Evolutionary conservation across 2,113 vertebrate species (phyloP).

Genomic region (Balaeniceps rex): DNA sequence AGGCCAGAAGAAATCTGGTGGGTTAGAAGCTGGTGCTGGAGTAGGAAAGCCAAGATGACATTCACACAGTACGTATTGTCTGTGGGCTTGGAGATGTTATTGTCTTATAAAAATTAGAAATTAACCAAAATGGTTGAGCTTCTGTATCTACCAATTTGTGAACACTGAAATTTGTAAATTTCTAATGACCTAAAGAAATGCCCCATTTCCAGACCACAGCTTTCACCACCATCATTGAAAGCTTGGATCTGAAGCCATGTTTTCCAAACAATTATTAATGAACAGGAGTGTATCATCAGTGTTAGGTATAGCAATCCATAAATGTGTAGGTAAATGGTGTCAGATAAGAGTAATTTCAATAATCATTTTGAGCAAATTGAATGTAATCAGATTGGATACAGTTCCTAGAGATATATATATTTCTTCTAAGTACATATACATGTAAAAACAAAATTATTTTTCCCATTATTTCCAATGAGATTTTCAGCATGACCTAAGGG

Average conservation of each 20-base stretch:
- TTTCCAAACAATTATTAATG: not conserved
- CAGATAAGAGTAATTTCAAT: not conserved
- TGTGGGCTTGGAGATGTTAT: not conserved
- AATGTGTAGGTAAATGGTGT: not conserved
- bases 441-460: not conserved
- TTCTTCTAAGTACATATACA: not conserved
- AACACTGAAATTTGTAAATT: not conserved
- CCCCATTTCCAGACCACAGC: not conserved
- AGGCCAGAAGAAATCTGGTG: not conserved
- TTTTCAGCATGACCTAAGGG: not conserved
- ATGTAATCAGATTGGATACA: not conserved
- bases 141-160: not conserved
- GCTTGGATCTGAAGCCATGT: not conserved
- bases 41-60: not conserved
- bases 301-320: not conserved
- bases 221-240: not conserved
- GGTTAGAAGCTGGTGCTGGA: not conserved
- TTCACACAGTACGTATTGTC: not conserved
- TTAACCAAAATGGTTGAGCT: not conserved
- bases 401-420: not conserved
- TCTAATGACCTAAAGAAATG: not conserved
- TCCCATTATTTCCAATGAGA: not conserved
- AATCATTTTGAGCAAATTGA: not conserved
- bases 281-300: not conserved
- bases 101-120: not conserved